Percentiles rank a stretch among this genome's conserved stretches.
phyloP scores from a whole-genome alignment of 2,888 invertebrate species.

The Synanthedon andrenaeformis region DNA sequence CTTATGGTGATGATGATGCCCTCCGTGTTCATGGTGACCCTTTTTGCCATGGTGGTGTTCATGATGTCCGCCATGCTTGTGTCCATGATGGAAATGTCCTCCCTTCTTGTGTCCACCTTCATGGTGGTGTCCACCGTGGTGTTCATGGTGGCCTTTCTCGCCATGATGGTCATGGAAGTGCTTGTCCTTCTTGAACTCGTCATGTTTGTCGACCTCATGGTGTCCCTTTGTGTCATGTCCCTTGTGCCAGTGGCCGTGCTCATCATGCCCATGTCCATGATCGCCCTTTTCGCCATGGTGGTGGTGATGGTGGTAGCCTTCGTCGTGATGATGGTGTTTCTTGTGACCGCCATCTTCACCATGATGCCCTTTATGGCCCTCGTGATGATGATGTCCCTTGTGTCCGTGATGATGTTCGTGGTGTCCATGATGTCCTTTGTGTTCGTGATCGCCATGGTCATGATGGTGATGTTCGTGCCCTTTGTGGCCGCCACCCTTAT shows the following conservation, averaged over 20 bases:
- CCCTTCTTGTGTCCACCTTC: constrained; percentile 84
- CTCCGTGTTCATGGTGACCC: constrained; percentile 80
- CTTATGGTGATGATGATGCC: constrained; percentile 81
- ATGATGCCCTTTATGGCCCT: constrained; percentile 71
- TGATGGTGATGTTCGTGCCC: constrained; percentile 73
- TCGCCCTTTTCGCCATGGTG: constrained; percentile 75
- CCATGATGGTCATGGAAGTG: constrained; percentile 88
- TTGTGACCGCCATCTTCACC: constrained; percentile 74
- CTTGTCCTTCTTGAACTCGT: constrained; percentile 87
- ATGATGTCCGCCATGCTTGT: constrained; percentile 81
- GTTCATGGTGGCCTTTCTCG: constrained; percentile 80
- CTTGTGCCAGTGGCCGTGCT: constrained; percentile 79
- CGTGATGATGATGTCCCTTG: constrained; percentile 79
- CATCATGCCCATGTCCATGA: constrained; percentile 66
- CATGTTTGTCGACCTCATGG: constrained; percentile 83
- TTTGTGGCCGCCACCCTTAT: constrained; percentile 73
- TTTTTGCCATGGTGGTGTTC: constrained; percentile 83
- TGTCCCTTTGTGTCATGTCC: constrained; percentile 88
- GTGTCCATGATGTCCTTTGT: constrained; percentile 77
- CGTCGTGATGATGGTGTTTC: constrained; percentile 74
- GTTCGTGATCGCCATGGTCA: constrained; percentile 73
- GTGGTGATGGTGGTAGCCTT: constrained; percentile 73
- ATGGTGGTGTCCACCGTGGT: constrained; percentile 82
- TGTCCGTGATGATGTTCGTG: constrained; percentile 75
- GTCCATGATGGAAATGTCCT: constrained; percentile 82